phyloP scores from a whole-genome alignment of 2,888 invertebrate species.

The Drosophila infuscata region DNA sequence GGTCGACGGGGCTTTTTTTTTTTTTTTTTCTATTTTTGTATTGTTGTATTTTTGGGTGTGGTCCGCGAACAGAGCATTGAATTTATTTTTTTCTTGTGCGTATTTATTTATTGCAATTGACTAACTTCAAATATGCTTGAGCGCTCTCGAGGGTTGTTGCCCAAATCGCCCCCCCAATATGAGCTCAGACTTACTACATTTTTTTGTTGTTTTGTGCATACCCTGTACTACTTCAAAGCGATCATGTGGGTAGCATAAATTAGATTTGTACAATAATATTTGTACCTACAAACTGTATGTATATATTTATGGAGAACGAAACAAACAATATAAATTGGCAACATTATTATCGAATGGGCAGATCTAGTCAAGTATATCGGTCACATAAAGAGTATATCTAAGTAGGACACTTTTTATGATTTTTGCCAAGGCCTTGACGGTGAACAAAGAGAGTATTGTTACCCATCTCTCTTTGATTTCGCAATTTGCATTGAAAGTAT shows the following conservation, averaged over 20 bases:
- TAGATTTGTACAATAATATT: not conserved
- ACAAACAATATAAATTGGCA: not conserved
- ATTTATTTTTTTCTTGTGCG: slow-evolving; percentile 8
- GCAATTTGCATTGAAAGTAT: slow-evolving; percentile 9
- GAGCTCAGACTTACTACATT: slow-evolving; percentile 1
- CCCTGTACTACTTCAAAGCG: not conserved
- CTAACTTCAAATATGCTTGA: slow-evolving; percentile 9
- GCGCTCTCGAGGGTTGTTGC: slow-evolving; percentile 25
- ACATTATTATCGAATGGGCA: not conserved
- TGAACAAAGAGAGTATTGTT: not conserved
- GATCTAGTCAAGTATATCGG: not conserved
- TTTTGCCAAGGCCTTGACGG: not conserved
- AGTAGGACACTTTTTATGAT: not conserved
- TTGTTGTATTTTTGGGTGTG: slow-evolving; percentile 39
- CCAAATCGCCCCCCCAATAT: not conserved
- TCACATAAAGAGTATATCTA: not conserved
- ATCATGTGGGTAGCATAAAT: not conserved
- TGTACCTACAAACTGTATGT: not conserved
- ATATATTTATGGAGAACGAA: not conserved
- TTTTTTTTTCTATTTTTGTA: not conserved
- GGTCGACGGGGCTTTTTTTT: slow-evolving; percentile 13
- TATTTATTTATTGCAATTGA: slow-evolving; percentile 43
- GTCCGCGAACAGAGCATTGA: slow-evolving; percentile 13
- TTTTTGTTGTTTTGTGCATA: not conserved
- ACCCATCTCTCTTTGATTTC: not conserved